Conservation (phyloP, 2,113 vertebrate genomes). For the Tichodroma muraria region DNA sequence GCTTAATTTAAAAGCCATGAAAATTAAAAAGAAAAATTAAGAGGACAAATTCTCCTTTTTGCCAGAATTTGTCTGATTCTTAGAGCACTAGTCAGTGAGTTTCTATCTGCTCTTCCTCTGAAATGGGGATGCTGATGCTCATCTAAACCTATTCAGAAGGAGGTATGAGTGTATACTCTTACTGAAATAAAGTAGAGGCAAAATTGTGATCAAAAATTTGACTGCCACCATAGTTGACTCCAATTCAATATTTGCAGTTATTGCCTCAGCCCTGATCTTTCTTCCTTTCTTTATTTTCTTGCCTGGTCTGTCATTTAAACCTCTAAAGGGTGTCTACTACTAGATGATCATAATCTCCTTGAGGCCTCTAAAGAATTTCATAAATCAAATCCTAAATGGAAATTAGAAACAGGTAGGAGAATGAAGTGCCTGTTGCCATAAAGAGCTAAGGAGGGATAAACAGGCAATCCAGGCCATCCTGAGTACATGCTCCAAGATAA, state of each 20-base stretch:
- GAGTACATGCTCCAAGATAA: slow-evolving; percentile 14
- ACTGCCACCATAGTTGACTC: not conserved
- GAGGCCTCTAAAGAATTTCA: not conserved
- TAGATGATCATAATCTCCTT: not conserved
- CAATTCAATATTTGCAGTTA: not conserved
- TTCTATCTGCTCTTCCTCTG: not conserved
- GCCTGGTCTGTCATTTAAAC: not conserved
- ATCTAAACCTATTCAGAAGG: not conserved
- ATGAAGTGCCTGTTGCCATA: not conserved
- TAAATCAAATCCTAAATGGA: slow-evolving; percentile 4
- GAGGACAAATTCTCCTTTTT: not conserved
- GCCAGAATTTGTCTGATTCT: not conserved
- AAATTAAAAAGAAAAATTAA: not conserved
- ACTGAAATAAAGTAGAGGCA: not conserved
- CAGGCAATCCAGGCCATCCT: not conserved
- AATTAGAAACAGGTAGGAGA: not conserved
- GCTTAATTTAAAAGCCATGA: not conserved
- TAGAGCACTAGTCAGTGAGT: not conserved
- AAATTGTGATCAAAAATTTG: not conserved
- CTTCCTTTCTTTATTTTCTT: not conserved
- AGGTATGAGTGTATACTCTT: too few relatives aligned
- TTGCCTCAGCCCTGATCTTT: not conserved
- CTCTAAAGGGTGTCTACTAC: not conserved
- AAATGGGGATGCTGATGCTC: not conserved
- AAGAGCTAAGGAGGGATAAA: slow-evolving; percentile 20